These are phyloP conservation scores for Tuberolachnus salignus DNA, from an alignment of 2,888 invertebrate species.

Conservation along the genomic window DNA sequence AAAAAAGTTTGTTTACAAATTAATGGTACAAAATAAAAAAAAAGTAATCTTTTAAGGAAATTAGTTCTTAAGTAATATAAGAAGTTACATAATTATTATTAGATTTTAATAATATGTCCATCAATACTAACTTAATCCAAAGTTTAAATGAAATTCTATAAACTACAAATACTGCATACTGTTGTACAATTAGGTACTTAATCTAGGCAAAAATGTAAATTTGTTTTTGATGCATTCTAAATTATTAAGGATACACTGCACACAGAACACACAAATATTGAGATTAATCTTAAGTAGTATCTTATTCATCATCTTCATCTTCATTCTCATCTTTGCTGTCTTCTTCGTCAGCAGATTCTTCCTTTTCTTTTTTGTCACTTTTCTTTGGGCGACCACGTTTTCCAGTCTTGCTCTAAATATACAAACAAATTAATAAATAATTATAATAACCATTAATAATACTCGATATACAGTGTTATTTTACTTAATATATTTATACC, in stretches of 20 bases:
- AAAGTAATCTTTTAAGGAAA: conserved; percentile 27
- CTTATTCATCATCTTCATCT: conserved; percentile 54
- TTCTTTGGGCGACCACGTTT: conserved; percentile 57
- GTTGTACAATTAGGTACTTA: conserved; percentile 48
- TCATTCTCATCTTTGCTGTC: conserved; percentile 56
- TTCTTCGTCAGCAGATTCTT: conserved; percentile 55
- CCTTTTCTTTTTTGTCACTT: conserved; percentile 56
- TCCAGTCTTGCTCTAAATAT: conserved; percentile 48
- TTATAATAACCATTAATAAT: background rate
- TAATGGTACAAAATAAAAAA: conserved; percentile 52
- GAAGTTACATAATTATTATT: conserved; percentile 26
- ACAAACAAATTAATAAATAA: conserved; percentile 1
- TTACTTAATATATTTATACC: conserved; percentile 59
- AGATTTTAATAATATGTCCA: conserved; percentile 41
- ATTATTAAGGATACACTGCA: conserved; percentile 45
- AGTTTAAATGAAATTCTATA: conserved; percentile 39
- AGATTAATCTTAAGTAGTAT: conserved; percentile 45
- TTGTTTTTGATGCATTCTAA: conserved; percentile 48
- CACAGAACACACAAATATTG: conserved; percentile 54
- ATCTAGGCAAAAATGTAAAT: conserved; percentile 44
- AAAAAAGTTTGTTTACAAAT: conserved; percentile 54
- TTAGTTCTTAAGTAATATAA: conserved; percentile 44
- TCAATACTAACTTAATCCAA: conserved; percentile 40
- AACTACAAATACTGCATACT: conserved; percentile 51
- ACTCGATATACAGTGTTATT: too few relatives aligned